Conservation (phyloP, 92 coral and sea anemone species). For the Paragorgia papillata region DNA sequence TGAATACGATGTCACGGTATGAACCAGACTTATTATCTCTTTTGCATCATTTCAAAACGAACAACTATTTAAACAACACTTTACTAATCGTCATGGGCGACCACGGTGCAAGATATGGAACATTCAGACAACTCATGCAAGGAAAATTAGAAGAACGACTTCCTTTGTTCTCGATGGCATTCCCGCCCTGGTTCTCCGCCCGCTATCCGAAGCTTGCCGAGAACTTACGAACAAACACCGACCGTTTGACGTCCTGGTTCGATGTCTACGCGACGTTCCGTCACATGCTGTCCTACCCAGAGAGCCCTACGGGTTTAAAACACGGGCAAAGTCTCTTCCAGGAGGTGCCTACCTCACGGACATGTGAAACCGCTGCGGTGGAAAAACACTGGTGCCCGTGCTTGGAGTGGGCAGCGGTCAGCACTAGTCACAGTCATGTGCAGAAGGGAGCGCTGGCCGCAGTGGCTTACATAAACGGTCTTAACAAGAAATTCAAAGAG, state of each 20-base stretch:
- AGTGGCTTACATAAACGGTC: slow-evolving; percentile 36
- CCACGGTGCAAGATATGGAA: slow-evolving; percentile 59
- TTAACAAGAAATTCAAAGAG: neutral
- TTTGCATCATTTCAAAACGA: slow-evolving; percentile 38
- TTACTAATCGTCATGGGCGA: slow-evolving; percentile 65
- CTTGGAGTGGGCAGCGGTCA: slow-evolving; percentile 27
- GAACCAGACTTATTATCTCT: no score
- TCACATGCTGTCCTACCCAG: slow-evolving; percentile 59
- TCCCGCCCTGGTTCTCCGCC: slow-evolving; percentile 58
- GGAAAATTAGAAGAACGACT: slow-evolving; percentile 66
- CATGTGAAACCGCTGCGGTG: slow-evolving; percentile 38
- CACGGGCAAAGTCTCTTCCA: slow-evolving; percentile 53
- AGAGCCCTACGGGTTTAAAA: slow-evolving; percentile 50
- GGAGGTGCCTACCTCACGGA: slow-evolving; percentile 46
- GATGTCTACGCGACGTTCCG: slow-evolving; percentile 67
- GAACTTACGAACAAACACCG: slow-evolving; percentile 43
- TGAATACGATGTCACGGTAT: no score
- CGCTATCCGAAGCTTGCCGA: slow-evolving; percentile 36
- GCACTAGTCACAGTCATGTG: slow-evolving; percentile 28
- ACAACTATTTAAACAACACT: slow-evolving; percentile 58
- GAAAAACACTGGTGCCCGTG: slow-evolving; percentile 54
- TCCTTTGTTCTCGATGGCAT: slow-evolving; percentile 55
- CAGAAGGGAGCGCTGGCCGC: slow-evolving; percentile 38
- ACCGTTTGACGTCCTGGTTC: slow-evolving; percentile 60
- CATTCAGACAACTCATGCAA: slow-evolving; percentile 52